Percentiles rank a stretch among this genome's conserved stretches.
Evolutionary conservation across 2,888 invertebrate species (phyloP).

Genomic region (Pyrgus malvae): DNA sequence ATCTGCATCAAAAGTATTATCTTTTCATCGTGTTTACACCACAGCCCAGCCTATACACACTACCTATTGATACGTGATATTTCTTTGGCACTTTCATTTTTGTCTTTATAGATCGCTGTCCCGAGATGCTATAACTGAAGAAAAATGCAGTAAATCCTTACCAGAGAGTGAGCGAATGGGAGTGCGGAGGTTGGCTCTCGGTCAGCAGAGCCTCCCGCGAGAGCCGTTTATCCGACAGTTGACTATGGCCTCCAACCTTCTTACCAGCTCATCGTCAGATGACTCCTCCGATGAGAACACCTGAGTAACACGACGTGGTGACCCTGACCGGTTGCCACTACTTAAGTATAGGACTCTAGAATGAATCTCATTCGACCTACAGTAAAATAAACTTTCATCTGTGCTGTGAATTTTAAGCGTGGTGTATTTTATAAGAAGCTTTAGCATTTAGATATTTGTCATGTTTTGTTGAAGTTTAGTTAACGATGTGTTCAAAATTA

Average conservation of each 20-base stretch:
- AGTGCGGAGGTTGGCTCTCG: conserved; percentile 74
- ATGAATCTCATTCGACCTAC: conserved; percentile 39
- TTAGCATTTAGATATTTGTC: conserved; percentile 23
- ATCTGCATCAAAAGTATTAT: too few species aligned
- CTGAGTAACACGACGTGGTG: conserved; percentile 77
- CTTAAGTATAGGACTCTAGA: conserved; percentile 71
- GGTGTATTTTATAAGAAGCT: conserved; percentile 22
- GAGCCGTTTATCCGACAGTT: conserved; percentile 83
- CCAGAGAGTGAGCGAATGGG: conserved; percentile 82
- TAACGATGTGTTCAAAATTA: conserved; percentile 8
- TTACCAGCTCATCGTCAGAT: conserved; percentile 84
- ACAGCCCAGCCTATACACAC: too few species aligned
- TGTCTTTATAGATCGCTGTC: conserved; percentile 75
- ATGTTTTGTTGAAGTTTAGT: conserved; percentile 10
- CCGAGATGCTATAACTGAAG: conserved; percentile 88
- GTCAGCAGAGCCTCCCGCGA: conserved; percentile 81
- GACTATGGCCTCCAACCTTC: conserved; percentile 82
- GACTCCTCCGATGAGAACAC: conserved; percentile 77
- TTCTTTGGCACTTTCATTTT: too few species aligned
- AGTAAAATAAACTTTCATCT: conserved; percentile 7
- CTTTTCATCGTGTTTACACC: too few species aligned
- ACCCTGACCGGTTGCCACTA: conserved; percentile 77
- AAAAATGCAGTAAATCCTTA: conserved; percentile 83
- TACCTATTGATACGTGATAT: too few species aligned
- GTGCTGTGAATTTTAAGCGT: conserved; percentile 23